Percentiles rank a stretch among this genome's conserved stretches.
Evolutionary conservation across 2,888 invertebrate species (phyloP).

Genomic region (Minunthozetes semirufus): DNA sequence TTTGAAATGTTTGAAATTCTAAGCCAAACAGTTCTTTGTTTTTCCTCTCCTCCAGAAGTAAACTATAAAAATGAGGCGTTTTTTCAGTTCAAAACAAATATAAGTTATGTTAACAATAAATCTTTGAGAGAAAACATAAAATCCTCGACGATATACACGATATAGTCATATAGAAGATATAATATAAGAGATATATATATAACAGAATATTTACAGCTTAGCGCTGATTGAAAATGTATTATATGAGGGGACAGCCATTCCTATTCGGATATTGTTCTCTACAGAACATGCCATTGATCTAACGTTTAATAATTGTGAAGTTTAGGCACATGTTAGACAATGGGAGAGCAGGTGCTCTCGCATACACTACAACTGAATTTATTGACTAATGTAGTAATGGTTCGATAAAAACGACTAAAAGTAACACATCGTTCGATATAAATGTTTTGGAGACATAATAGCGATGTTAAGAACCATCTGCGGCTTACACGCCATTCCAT

Average conservation of each 20-base stretch:
- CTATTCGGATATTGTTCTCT: neutral
- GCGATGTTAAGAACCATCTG: constrained; percentile 1
- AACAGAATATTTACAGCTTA: constrained; percentile 20
- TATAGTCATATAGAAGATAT: too few relatives aligned
- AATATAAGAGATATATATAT: too few relatives aligned
- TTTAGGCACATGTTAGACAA: constrained; percentile 8
- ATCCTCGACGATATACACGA: constrained; percentile 22
- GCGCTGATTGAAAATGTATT: neutral
- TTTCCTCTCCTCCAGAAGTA: neutral
- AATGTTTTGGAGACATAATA: constrained; percentile 3
- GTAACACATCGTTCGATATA: constrained; percentile 7
- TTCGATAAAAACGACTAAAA: constrained; percentile 22
- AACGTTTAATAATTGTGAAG: constrained; percentile 25
- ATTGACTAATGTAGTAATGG: constrained; percentile 14
- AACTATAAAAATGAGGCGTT: constrained; percentile 11
- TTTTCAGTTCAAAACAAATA: constrained; percentile 7
- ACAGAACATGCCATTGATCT: too few relatives aligned
- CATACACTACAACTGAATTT: constrained; percentile 21
- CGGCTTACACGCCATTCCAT: neutral
- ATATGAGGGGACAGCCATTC: too few relatives aligned
- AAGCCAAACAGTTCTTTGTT: neutral
- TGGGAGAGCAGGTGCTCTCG: constrained; percentile 11
- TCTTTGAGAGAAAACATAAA: neutral
- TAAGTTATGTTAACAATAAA: constrained; percentile 20
- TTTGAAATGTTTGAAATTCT: constrained; percentile 12